Evolutionary conservation across 2,797 vertebrate genomes (phyloP).

Genomic region (Anas acuta): DNA sequence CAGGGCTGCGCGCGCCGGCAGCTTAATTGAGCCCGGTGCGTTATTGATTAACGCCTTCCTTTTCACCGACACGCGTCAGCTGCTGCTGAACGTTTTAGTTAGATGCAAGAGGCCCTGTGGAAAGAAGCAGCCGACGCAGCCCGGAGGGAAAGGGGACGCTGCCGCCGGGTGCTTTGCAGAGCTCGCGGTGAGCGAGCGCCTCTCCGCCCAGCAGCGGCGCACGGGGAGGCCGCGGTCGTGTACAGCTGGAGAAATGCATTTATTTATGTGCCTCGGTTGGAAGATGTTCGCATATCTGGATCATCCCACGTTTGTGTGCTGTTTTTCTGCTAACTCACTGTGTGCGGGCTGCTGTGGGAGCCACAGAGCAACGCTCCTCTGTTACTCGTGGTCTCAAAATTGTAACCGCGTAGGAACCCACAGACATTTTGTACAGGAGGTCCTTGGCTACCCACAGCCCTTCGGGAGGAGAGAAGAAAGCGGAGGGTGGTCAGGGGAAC

Average conservation of each 20-base stretch:
- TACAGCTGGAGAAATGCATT: background rate
- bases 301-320: background rate
- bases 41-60: background rate
- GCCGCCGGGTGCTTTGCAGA: fast-evolving
- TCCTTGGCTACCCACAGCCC: background rate
- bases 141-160: fast-evolving
- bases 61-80: background rate
- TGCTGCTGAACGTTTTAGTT: background rate
- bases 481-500: background rate
- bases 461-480: background rate
- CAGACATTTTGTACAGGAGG: background rate
- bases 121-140: background rate
- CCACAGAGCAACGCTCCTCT: background rate
- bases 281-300: background rate
- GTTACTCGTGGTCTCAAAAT: background rate
- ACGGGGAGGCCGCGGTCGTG: fast-evolving
- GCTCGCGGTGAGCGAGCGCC: fast-evolving
- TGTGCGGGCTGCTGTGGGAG: background rate
- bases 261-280: background rate
- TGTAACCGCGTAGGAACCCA: background rate
- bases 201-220: fast-evolving
- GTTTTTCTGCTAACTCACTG: background rate
- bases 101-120: background rate
- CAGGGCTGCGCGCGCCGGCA: background rate
- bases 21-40: background rate